Evolutionary conservation across 2,888 invertebrate genomes (phyloP).

Genomic region (Cantharis rustica): DNA sequence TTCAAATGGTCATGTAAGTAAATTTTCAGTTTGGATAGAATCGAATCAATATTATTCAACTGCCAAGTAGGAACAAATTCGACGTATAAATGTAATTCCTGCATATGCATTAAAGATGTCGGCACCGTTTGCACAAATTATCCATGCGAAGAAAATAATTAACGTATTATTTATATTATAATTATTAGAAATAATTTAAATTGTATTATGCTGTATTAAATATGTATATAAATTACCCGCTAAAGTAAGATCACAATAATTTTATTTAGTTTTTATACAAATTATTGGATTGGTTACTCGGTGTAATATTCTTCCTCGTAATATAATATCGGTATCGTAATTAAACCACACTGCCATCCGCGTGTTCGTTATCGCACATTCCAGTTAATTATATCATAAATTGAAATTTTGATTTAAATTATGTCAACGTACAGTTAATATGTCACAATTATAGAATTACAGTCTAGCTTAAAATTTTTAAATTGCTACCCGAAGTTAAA

Average conservation of each 20-base stretch:
- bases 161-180: not conserved
- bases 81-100: constrained; percentile 7
- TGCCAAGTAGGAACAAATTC: constrained; percentile 15
- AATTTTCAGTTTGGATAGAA: constrained; percentile 2
- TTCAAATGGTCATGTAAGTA: not conserved
- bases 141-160: constrained; percentile 1
- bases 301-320: not conserved
- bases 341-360: not conserved
- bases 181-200: not conserved
- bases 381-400: not conserved
- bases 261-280: too few species aligned
- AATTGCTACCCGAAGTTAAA: too few species aligned
- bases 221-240: not conserved
- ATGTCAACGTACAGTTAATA: not conserved
- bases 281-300: too few species aligned
- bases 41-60: constrained; percentile 6
- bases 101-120: constrained; percentile 14
- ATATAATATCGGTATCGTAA: not conserved
- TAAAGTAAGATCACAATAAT: not conserved
- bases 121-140: constrained; percentile 19
- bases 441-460: too few species aligned
- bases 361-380: not conserved
- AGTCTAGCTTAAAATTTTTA: too few species aligned
- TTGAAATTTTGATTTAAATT: not conserved
- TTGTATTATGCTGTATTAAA: not conserved